phyloP scores from a whole-genome alignment of 2,113 vertebrate genomes.

The Cacatua alba region DNA sequence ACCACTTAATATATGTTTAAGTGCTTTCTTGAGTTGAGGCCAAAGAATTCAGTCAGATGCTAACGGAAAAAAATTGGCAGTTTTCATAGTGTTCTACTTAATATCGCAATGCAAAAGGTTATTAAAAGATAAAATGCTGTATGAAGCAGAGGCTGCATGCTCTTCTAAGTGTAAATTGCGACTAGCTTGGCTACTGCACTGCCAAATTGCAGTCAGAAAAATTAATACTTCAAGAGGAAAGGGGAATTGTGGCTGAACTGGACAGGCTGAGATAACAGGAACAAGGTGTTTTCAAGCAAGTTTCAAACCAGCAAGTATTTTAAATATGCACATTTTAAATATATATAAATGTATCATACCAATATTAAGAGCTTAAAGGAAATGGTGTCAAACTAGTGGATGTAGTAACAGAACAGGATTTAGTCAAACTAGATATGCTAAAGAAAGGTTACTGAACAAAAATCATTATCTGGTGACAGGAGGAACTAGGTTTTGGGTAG shows the following conservation, averaged over 20 bases:
- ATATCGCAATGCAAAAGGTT: background rate
- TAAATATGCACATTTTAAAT: background rate
- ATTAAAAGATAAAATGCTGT: background rate
- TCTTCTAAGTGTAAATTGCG: background rate
- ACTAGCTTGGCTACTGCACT: background rate
- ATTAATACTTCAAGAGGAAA: background rate
- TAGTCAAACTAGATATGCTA: background rate
- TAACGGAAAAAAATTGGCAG: background rate
- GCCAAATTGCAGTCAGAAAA: background rate
- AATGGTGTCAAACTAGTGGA: background rate
- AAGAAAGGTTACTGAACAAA: background rate
- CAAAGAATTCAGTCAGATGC: conserved; percentile 1
- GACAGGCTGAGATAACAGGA: background rate
- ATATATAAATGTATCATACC: background rate
- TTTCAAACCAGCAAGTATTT: background rate
- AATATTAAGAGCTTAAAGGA: background rate
- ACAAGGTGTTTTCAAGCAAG: background rate
- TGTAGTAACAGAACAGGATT: background rate
- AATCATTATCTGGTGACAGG: background rate
- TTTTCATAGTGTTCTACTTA: background rate
- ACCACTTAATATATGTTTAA: background rate
- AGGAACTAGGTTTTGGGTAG: background rate
- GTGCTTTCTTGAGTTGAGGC: conserved; percentile 8
- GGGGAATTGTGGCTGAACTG: background rate
- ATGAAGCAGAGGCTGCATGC: background rate